Percentiles rank a stretch among this genome's conserved stretches.
phyloP scores from a whole-genome alignment of 2,888 invertebrate genomes.

The Nomada goodeniana region DNA sequence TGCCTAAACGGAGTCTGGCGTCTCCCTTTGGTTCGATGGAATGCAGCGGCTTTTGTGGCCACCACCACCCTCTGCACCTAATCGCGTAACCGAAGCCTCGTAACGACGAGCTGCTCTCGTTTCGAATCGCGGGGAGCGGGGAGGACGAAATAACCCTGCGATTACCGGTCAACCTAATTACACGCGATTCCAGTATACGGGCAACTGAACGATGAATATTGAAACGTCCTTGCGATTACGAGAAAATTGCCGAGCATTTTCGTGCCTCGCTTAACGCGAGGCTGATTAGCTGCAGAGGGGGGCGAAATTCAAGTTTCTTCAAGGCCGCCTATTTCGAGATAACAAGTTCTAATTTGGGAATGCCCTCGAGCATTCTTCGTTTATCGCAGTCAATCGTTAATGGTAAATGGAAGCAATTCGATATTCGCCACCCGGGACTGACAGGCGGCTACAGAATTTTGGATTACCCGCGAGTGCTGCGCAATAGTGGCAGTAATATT shows the following conservation, averaged over 20 bases:
- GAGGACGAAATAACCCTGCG: background rate
- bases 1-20: slow-evolving; percentile 80
- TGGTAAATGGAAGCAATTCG: too few species aligned
- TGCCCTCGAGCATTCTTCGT: too few species aligned
- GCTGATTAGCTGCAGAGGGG: background rate
- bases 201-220: slow-evolving; percentile 28
- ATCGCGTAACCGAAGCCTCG: background rate
- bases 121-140: background rate
- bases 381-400: too few species aligned
- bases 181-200: slow-evolving; percentile 5
- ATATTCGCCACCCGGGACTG: too few species aligned
- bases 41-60: slow-evolving; percentile 37
- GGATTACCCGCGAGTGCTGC: too few species aligned
- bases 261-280: background rate
- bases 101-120: background rate
- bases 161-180: slow-evolving; percentile 30
- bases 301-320: background rate
- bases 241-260: slow-evolving; percentile 1
- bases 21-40: slow-evolving; percentile 65
- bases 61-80: background rate
- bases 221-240: slow-evolving; percentile 17
- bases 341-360: too few species aligned
- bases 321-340: too few species aligned
- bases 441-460: too few species aligned
- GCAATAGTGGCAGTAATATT: too few species aligned